Evolutionary conservation across 1,140 invertebrate species (phyloP).

Genomic region (Drosophila bocki): DNA sequence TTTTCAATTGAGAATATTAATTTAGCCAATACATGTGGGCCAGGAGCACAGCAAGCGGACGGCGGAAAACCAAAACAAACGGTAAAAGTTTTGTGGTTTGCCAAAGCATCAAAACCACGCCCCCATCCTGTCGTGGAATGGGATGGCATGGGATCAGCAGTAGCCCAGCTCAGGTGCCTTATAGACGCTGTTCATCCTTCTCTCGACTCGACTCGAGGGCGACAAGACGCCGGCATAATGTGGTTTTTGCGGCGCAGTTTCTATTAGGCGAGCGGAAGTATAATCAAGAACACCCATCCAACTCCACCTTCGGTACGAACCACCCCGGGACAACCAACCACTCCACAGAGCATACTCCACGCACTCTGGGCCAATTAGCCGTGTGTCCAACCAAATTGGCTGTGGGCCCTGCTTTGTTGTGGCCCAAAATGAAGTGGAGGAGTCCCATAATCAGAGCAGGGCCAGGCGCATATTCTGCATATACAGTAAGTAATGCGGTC

Average conservation of each 20-base stretch:
- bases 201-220: conserved; percentile 33
- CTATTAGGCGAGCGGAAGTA: conserved; percentile 66
- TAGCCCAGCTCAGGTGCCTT: conserved; percentile 14
- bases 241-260: conserved; percentile 76
- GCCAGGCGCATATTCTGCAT: conserved; percentile 15
- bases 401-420: conserved; percentile 73
- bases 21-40: conserved; percentile 82
- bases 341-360: conserved; percentile 13
- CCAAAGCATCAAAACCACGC: conserved; percentile 59
- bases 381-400: conserved; percentile 71
- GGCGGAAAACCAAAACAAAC: conserved; percentile 61
- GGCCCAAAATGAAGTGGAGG: conserved; percentile 47
- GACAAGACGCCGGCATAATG: conserved; percentile 75
- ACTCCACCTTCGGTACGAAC: not conserved
- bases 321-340: conserved; percentile 24
- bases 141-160: conserved; percentile 21
- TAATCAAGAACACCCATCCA: conserved; percentile 47
- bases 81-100: conserved; percentile 77
- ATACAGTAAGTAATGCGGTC: conserved; percentile 61
- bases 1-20: conserved; percentile 84
- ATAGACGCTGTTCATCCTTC: conserved; percentile 21
- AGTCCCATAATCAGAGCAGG: conserved; percentile 14
- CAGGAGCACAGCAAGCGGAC: conserved; percentile 16
- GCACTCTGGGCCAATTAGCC: conserved; percentile 70
- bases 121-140: conserved; percentile 24